Conservation (phyloP, 2,113 vertebrate species). For the Petaurus breviceps region DNA sequence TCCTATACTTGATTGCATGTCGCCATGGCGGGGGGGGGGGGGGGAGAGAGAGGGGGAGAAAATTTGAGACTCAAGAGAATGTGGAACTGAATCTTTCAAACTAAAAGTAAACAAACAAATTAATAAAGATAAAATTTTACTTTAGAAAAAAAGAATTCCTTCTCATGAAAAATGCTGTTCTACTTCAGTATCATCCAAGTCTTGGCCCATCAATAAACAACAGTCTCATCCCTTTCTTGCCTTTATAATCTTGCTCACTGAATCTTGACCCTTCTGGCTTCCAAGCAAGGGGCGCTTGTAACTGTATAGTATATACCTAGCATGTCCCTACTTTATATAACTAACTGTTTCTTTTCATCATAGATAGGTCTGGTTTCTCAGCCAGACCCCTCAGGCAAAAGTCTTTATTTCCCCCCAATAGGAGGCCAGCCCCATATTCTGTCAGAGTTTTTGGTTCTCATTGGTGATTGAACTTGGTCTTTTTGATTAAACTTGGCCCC, state of each 20-base stretch:
- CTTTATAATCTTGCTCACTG: not conserved
- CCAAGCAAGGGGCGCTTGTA: not conserved
- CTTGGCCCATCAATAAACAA: not conserved
- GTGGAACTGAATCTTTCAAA: no score
- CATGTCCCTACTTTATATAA: not conserved
- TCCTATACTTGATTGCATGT: no score
- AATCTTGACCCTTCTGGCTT: not conserved
- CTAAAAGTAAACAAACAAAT: no score
- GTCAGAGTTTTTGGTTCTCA: slow-evolving; percentile 22
- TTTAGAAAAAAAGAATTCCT: not conserved
- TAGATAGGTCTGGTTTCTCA: slow-evolving; percentile 16
- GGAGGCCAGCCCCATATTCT: slow-evolving; percentile 17
- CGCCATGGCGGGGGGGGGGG: no score
- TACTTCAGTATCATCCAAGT: not conserved
- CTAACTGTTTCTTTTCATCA: not conserved
- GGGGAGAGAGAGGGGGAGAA: no score
- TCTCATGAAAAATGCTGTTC: not conserved
- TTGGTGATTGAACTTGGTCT: not conserved
- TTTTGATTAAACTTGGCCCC: not conserved
- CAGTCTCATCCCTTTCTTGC: not conserved
- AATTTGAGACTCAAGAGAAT: no score
- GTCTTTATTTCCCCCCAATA: not conserved
- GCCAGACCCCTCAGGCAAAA: not conserved
- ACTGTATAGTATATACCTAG: not conserved
- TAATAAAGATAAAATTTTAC: no score